Evolutionary conservation across 1,140 invertebrate genomes (phyloP).

Genomic region (Mactra quadrangularis): DNA sequence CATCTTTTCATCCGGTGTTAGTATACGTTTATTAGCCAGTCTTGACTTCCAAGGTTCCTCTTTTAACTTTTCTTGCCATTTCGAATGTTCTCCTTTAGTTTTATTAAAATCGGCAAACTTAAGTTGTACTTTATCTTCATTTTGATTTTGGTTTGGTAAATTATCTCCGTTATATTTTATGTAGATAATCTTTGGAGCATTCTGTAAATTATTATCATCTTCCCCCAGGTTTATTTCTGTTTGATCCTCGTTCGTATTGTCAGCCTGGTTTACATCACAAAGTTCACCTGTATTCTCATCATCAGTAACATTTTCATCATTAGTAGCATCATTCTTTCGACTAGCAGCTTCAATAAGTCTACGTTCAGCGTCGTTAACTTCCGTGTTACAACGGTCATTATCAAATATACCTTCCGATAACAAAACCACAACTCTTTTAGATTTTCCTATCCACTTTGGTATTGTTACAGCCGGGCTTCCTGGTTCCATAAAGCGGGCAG

Average conservation of each 20-base stretch:
- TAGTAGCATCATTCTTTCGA: background rate
- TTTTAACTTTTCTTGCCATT: conserved; percentile 37
- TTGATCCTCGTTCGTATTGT: background rate
- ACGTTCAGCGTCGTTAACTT: conserved; percentile 38
- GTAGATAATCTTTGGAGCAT: conserved; percentile 42
- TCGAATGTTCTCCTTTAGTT: background rate
- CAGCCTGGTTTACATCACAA: background rate
- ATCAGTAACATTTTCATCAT: background rate
- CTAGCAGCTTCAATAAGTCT: conserved; percentile 31
- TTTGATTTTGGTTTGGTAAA: background rate
- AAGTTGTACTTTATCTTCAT: conserved; percentile 12
- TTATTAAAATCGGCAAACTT: background rate
- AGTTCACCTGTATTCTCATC: background rate
- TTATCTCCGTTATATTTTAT: conserved; percentile 24
- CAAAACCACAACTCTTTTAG: conserved; percentile 31
- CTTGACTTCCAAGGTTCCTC: conserved; percentile 66
- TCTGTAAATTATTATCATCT: conserved; percentile 7
- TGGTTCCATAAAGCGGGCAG: conserved; percentile 3
- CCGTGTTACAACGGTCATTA: conserved; percentile 9
- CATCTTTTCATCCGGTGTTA: conserved; percentile 62
- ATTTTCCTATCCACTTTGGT: conserved; percentile 35
- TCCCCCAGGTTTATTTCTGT: background rate
- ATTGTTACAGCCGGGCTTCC: conserved; percentile 5
- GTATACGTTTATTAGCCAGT: conserved; percentile 57
- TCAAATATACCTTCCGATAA: conserved; percentile 43